phyloP scores from a whole-genome alignment of 2,888 invertebrate species.

The Falcaria lacertinaria region DNA sequence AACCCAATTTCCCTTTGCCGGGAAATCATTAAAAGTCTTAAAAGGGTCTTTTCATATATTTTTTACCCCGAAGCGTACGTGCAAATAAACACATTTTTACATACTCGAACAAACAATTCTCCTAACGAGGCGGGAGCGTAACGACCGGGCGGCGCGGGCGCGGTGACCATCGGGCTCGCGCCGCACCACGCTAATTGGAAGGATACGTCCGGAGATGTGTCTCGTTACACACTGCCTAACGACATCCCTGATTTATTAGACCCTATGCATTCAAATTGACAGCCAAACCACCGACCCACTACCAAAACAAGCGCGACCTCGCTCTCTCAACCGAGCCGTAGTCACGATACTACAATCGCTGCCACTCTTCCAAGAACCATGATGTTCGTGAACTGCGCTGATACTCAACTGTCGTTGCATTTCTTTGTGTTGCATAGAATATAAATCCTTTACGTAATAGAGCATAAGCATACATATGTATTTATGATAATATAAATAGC shows the following conservation, averaged over 20 bases:
- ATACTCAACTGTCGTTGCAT: not conserved
- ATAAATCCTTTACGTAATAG: not conserved
- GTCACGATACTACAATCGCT: not conserved
- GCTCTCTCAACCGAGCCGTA: not conserved
- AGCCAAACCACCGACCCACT: constrained; percentile 33
- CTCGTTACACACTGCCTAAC: constrained; percentile 62
- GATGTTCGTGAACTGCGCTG: not conserved
- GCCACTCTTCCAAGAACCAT: not conserved
- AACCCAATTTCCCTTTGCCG: constrained; percentile 80
- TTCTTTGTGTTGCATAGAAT: not conserved
- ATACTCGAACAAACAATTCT: constrained; percentile 79
- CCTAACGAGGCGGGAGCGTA: constrained; percentile 75
- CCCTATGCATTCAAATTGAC: constrained; percentile 60
- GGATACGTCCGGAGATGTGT: constrained; percentile 69
- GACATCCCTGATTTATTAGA: constrained; percentile 62
- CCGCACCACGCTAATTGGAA: constrained; percentile 62
- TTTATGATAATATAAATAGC: not conserved
- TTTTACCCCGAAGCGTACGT: constrained; percentile 77
- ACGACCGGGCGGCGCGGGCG: constrained; percentile 50
- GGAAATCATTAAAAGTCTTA: constrained; percentile 80
- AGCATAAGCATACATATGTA: not conserved
- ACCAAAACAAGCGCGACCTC: not conserved
- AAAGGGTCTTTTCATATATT: constrained; percentile 79
- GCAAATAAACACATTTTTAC: constrained; percentile 80
- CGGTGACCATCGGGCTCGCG: constrained; percentile 23